Base-by-base conservation (phyloP, 2,888 invertebrate genomes). In the Drosophila emarginata region DNA sequence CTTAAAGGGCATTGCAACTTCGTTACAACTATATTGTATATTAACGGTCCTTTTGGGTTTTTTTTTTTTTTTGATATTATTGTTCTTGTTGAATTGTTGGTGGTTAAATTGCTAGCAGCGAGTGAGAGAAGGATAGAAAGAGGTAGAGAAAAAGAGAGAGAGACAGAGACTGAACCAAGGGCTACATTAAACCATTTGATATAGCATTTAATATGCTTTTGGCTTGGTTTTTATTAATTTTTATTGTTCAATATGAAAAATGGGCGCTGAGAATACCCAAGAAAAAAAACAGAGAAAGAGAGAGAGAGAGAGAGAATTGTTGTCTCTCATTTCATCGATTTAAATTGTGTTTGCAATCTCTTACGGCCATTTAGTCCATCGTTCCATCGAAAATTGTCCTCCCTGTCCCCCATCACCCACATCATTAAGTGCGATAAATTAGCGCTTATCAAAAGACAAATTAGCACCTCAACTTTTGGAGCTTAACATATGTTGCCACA, bases 151-250 rank as follows among this genome's bases (percentile, higher is more conserved):
- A 36, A 12, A 11, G 6, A 56, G 28, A 9, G 18, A 23, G 37
- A 21, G 56, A 36, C 15, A n/a, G 32, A 50, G 21, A 64, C 40
- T 63, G 40, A 15, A 18, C 45, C 11, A 65, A 61, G 70, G 66
- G 50, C 67, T 72, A 76, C 74, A 84, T 87, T 87, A 84, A 87
- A 81, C 82, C 87, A 80, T 84, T 84, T 84, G 85, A 87, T 77
- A 87, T 74, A 72, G 83, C 86, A 77, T 85, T 87, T 84, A 87
- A 85, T 85, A 82, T 81, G 80, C 77, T 65, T 51, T 57, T 32
- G 67, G 65, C 60, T 80, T 87, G 81, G 18, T 72, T 84, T 73
- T 78, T 85, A 84, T 81, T 81, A 81, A 84, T 76, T 76, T 76
- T 73, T 76, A 76, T 76, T 78, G 72, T 56, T 56, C 15, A 59